Evolutionary conservation across 2,888 invertebrate species (phyloP), one percentile per base, ranked within the genome.

Genomic region (Agonopterix heracliana): DNA sequence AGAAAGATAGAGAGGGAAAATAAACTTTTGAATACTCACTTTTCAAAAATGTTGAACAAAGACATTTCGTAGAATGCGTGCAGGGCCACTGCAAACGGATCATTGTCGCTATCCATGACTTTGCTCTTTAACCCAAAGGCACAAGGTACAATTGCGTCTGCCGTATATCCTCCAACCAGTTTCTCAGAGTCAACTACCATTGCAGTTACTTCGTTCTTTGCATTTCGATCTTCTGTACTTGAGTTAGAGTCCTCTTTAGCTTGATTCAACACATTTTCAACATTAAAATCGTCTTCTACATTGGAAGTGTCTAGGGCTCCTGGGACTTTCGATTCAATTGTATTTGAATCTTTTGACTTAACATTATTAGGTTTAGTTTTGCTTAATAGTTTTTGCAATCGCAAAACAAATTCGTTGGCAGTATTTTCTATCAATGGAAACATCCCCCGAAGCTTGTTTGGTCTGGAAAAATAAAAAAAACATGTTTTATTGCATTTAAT

Each of bases 61-160:
- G 81, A 74, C 74, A 81, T 79, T 54, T 86, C 86, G 49, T 88
- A 88, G 54, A 87, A 88, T 0, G 85, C 83, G 14, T 83, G 74
- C n/a, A 88, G 47, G 0, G 88, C 88, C 3, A 84, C 81, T 0
- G 87, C 88, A 17, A 88, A 87, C 0, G 87, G 87, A 44, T 88
- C 87, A 0, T 74, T 63, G 0, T 79, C 71, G 11, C 85, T 74
- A 10, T 85, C 81, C 87, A 88, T 87, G 0, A 87, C 87, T 5
- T 64, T 68, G 46, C 88, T 87, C 57, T 81, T 84, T 38, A 88
- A 54, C 0, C 88, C 88, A 54, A 88, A 88, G 0, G 88, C 88
- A 54, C 88, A 88, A 0, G 88, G 87, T 9, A 88, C 88, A 48
- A 88, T 88, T 0, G 88, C 88, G 52, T 88, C 88, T 0, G 88